phyloP scores from a whole-genome alignment of 2,888 invertebrate species.

The Holacanthella duospinosa region DNA sequence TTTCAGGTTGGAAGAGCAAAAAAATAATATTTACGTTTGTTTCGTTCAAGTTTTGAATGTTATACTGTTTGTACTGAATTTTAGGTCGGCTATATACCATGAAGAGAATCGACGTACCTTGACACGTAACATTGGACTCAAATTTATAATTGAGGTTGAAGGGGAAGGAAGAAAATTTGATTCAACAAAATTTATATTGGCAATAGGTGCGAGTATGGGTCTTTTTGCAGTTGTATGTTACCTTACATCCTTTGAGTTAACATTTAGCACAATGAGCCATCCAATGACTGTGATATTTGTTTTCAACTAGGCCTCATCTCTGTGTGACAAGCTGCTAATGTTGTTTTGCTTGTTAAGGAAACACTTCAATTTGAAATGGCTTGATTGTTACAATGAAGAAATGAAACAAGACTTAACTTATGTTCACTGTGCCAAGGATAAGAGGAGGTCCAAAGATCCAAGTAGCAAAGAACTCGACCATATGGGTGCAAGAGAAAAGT shows the following conservation, averaged over 20 bases:
- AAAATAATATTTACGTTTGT: not conserved
- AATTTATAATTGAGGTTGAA: conserved; percentile 43
- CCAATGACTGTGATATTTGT: too few species aligned
- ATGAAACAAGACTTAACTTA: conserved; percentile 31
- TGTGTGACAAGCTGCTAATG: conserved; percentile 43
- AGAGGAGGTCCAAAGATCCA: not conserved
- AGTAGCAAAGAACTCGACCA: not conserved
- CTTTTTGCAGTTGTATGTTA: conserved; percentile 44
- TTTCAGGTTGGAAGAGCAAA: conserved; percentile 41
- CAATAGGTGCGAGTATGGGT: conserved; percentile 46
- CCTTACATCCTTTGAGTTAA: too few species aligned
- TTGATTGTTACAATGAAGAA: conserved; percentile 25
- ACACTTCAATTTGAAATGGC: conserved; percentile 40
- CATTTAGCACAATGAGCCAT: too few species aligned
- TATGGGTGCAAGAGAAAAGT: not conserved
- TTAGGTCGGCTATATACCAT: conserved; percentile 41
- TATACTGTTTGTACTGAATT: not conserved
- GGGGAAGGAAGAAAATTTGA: conserved; percentile 43
- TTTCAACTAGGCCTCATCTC: conserved; percentile 42
- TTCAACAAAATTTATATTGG: conserved; percentile 43
- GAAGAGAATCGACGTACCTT: conserved; percentile 41
- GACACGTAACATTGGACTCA: conserved; percentile 44
- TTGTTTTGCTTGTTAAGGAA: conserved; percentile 22
- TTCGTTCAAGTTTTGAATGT: not conserved
- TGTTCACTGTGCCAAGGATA: conserved; percentile 12